phyloP scores from a whole-genome alignment of 2,113 vertebrate species.

The Prunella himalayana region DNA sequence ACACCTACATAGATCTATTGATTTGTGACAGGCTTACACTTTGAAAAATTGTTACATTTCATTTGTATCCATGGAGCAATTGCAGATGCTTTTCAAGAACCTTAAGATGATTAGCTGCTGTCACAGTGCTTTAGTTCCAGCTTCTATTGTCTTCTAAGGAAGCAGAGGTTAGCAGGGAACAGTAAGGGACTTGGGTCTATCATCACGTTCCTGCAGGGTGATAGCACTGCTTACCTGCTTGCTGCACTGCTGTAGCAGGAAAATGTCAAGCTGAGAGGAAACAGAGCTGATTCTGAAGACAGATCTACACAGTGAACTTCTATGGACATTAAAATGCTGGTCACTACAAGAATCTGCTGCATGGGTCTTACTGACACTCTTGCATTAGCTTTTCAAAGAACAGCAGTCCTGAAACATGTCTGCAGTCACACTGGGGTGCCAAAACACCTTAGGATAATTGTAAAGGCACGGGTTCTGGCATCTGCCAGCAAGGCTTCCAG shows the following conservation, averaged over 20 bases:
- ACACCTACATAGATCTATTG: fast-evolving
- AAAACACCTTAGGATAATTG: not conserved
- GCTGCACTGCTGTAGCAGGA: not conserved
- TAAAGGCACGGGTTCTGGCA: not conserved
- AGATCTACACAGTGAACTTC: not conserved
- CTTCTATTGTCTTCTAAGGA: not conserved
- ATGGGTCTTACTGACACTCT: not conserved
- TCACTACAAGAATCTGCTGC: not conserved
- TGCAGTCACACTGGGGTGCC: not conserved
- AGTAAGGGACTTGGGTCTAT: not conserved
- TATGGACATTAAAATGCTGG: not conserved
- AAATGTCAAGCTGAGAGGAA: not conserved
- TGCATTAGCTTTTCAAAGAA: not conserved
- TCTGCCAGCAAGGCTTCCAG: not conserved
- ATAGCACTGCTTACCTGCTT: not conserved
- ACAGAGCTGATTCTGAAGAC: not conserved
- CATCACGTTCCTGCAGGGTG: not conserved
- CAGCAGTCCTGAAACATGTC: not conserved
- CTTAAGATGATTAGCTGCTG: not conserved
- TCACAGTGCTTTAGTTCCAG: not conserved
- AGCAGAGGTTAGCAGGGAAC: not conserved
- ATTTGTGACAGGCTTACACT: not conserved
- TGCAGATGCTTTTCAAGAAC: not conserved
- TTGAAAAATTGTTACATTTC: not conserved
- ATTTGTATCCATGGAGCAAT: not conserved